A percentile compares a stretch with the other conserved stretches of the same genome.
phyloP scores from a whole-genome alignment of 2,797 vertebrate genomes.

The Cossypha polioptera region DNA sequence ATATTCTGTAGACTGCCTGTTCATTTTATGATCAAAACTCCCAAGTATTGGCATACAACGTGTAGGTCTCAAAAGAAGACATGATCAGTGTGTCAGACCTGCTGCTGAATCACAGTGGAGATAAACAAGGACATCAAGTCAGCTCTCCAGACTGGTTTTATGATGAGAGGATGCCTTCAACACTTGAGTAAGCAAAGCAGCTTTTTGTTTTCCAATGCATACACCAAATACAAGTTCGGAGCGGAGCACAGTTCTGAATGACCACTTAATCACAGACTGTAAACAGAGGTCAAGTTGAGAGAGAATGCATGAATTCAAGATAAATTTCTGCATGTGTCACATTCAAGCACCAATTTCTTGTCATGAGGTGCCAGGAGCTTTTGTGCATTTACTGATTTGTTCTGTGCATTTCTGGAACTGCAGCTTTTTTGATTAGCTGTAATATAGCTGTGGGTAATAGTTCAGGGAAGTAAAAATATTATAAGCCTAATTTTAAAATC shows the following conservation, averaged over 20 bases:
- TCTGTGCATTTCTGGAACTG: constrained; percentile 51
- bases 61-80: background rate
- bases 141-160: background rate
- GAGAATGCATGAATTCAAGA: constrained; percentile 59
- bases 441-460: background rate
- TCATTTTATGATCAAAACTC: background rate
- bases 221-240: background rate
- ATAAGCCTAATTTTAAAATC: background rate
- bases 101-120: background rate
- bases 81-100: background rate
- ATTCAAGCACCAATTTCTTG: constrained; percentile 47
- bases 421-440: constrained; percentile 29
- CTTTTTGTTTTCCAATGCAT: background rate
- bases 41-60: background rate
- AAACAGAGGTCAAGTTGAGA: constrained; percentile 62
- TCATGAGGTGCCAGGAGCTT: constrained; percentile 43
- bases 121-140: background rate
- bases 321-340: constrained; percentile 40
- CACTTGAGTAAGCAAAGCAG: background rate
- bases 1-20: background rate
- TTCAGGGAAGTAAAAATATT: constrained; percentile 5
- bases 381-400: constrained; percentile 27
- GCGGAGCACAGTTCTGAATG: background rate
- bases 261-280: constrained; percentile 61
- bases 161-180: background rate